Conservation (phyloP, 2,113 vertebrate genomes). For the Dendropsophus ebraccatus region DNA sequence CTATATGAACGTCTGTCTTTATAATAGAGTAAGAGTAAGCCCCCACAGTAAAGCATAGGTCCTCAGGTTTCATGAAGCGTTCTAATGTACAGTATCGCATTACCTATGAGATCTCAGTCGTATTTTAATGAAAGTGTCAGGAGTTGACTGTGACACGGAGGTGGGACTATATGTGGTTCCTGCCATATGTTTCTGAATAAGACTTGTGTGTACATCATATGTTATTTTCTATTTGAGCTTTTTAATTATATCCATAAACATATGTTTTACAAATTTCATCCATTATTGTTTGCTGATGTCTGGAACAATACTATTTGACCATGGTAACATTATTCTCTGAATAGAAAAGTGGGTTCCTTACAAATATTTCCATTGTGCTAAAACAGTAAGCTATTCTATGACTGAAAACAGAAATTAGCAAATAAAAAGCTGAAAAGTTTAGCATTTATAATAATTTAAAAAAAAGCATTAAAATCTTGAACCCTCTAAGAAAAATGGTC, state of each 20-base stretch:
- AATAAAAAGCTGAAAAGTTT: not conserved
- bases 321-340: not conserved
- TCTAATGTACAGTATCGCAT: constrained; percentile 16
- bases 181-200: constrained; percentile 50
- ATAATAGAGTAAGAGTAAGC: not conserved
- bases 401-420: not conserved
- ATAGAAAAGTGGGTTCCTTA: not conserved
- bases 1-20: not conserved
- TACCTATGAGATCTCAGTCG: constrained; percentile 49
- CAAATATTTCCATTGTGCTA: not conserved
- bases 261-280: constrained; percentile 41
- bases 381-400: not conserved
- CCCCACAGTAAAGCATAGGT: not conserved
- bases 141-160: constrained; percentile 15
- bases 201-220: constrained; percentile 38
- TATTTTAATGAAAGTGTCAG: constrained; percentile 34
- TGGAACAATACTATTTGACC: not conserved
- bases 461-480: not conserved
- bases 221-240: constrained; percentile 50
- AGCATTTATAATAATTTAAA: not conserved
- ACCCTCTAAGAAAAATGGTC: not conserved
- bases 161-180: constrained; percentile 31
- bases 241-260: constrained; percentile 54
- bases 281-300: constrained; percentile 11
- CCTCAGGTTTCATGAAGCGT: not conserved